Base-by-base conservation (phyloP, 2,113 vertebrate genomes). In the Eulacestoma nigropectus region DNA sequence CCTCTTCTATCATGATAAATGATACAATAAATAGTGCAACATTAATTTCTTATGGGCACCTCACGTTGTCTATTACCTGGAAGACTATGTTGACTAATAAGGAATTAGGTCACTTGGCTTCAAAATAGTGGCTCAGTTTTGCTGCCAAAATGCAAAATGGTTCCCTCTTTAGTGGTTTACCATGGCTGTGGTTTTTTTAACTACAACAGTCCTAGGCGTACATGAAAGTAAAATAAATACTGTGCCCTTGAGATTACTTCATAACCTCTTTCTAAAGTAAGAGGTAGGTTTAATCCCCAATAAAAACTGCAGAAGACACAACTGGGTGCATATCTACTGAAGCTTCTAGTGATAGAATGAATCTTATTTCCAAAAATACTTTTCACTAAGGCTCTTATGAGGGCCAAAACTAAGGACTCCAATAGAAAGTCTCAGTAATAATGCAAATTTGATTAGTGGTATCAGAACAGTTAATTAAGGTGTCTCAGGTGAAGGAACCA, bases 301-400 rank as follows among this genome's bases (percentile, higher is more conserved):
- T 33, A 21, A 74, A 65, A 56, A 5, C 14, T 72, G 29, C n/a
- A 25, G 17, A 55, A 60, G 4, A 33, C 26, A 63, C 3, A 41
- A n/a, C 0, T 17, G 3, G 2, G 2, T 75, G 6, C 1, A 3
- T 50, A 59, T 3, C 12, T 46, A 9, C 7, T 52, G 42, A 90
- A 74, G 30, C 23, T 74, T 85, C 10, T 17, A 52, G 10, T 50
- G 11, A 18, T 12, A 60, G 7, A 23, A 41, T 17, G 10, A 69
- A 29, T 5, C 2, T 16, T 33, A 52, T 26, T 90, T n/a, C n/a
- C 47, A 25, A 52, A 69, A 72, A 50, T 23, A 33, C 7, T 47
- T 85, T 52, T 78, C 18, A 53, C 17, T 52, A 13, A 41, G 8
- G 7, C 3, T 53, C 2, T 52, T 52, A 7, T 10, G 8, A 56